Conservation (phyloP, 2,797 vertebrate species). For the Pipistrellus kuhlii region DNA sequence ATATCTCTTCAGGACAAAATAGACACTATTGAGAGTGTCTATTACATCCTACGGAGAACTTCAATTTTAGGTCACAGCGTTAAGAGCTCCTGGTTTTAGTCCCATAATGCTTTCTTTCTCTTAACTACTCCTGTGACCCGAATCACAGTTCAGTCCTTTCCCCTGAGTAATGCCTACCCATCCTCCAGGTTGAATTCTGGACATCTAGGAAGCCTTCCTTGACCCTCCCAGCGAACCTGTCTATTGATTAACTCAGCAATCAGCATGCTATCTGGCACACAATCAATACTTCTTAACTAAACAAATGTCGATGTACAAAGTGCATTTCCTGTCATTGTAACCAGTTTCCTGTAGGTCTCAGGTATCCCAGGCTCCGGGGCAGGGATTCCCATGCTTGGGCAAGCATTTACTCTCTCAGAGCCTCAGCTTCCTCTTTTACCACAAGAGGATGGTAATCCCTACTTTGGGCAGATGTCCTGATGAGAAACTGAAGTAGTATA, state of each 20-base stretch:
- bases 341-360: background rate
- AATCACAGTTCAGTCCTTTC: background rate
- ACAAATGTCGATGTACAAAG: background rate
- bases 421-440: slow-evolving; percentile 3
- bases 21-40: no score
- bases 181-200: background rate
- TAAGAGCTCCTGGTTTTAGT: no score
- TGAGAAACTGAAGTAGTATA: background rate
- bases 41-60: no score
- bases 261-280: background rate
- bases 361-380: background rate
- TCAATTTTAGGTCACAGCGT: no score
- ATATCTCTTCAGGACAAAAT: no score
- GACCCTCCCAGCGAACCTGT: background rate
- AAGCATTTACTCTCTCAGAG: background rate
- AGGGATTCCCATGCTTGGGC: background rate
- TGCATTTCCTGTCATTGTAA: background rate
- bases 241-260: background rate
- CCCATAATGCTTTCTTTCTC: background rate
- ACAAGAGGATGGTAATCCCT: background rate
- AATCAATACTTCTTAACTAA: background rate
- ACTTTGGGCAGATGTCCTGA: background rate
- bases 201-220: background rate
- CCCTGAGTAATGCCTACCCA: background rate
- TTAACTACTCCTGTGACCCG: background rate